Evolutionary conservation across 2,113 vertebrate genomes (phyloP), one percentile per base, ranked within the genome.

Genomic region (Balaeniceps rex): DNA sequence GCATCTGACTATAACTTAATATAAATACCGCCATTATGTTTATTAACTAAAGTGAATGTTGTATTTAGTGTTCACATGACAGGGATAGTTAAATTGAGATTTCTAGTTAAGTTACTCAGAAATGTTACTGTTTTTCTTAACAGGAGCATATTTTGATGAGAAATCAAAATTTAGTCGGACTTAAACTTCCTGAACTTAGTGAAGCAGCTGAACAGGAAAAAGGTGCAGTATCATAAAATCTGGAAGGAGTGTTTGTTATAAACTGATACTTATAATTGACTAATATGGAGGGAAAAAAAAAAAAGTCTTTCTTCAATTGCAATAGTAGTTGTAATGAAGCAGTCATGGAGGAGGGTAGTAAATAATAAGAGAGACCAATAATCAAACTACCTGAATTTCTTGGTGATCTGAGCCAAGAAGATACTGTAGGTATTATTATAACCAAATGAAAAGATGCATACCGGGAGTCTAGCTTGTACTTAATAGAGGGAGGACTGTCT

Each of bases 111-210:
- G 16, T 38, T 79, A 36, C 34, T 90, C 83, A 74, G 36, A 91
- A 90, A 91, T 88, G 29, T 88, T 90, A 81, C 40, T 83, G 33
- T 94, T 94, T 97, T 82, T 94, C 66, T 94, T 79, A 91, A 93
- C 97, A 99, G 99, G 99, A 99, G 85, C 98, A 99, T 97, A 99
- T 99, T 98, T 96, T 99, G 97, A 98, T 99, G 97, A 98, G 99
- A 96, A 99, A 98, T 98, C 99, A 99, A 97, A 99, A 98, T 97
- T 98, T 99, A 87, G 98, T 98, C 47, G 98, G 98, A 88, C 98
- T 99, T 94, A 99, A 99, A 96, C 98, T 99, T 96, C 99, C 99
- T 49, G 99, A 99, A 46, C 98, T 99, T 94, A 99, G 98, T 92
- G 99, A 99, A 98, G 98, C 98, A 10, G 98, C 97, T 11, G 99